Conservation (phyloP, 2,888 invertebrate species). For the Ennomos quercinarius region DNA sequence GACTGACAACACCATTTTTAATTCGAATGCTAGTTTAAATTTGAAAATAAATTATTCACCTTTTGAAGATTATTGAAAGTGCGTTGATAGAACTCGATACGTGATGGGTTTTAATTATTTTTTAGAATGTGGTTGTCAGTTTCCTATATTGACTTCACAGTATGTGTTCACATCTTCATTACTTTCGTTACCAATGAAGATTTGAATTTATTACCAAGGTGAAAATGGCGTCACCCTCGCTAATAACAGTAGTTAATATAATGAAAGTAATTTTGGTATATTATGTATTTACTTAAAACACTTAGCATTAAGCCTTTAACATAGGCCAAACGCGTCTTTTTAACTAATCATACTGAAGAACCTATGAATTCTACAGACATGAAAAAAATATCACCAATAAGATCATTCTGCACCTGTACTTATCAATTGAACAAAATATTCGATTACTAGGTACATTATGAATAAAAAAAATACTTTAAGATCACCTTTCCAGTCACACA, state of each 20-base stretch:
- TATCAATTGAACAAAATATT: too few species aligned
- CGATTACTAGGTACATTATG: too few species aligned
- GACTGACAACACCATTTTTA: conserved; percentile 69
- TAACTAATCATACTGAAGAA: too few species aligned
- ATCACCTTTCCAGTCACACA: too few species aligned
- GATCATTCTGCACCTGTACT: too few species aligned
- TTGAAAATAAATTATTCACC: conserved; percentile 35
- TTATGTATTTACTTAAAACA: too few species aligned
- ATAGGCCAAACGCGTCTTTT: too few species aligned
- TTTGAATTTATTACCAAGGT: background rate
- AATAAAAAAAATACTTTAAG: too few species aligned
- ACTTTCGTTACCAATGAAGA: background rate
- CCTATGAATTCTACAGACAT: too few species aligned
- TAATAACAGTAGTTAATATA: background rate
- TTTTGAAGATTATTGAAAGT: conserved; percentile 39
- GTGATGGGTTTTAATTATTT: conserved; percentile 50
- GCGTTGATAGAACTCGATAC: conserved; percentile 59
- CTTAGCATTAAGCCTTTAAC: too few species aligned
- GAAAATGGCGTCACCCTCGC: background rate
- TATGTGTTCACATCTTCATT: conserved; percentile 20
- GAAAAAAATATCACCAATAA: too few species aligned
- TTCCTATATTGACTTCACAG: conserved; percentile 27
- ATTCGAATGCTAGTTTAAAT: conserved; percentile 37
- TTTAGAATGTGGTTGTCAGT: conserved; percentile 43
- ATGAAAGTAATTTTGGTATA: too few species aligned